A percentile compares a stretch with the other conserved stretches of the same genome.
phyloP scores from a whole-genome alignment of 1,140 invertebrate species.

The Tetragnatha versicolor region DNA sequence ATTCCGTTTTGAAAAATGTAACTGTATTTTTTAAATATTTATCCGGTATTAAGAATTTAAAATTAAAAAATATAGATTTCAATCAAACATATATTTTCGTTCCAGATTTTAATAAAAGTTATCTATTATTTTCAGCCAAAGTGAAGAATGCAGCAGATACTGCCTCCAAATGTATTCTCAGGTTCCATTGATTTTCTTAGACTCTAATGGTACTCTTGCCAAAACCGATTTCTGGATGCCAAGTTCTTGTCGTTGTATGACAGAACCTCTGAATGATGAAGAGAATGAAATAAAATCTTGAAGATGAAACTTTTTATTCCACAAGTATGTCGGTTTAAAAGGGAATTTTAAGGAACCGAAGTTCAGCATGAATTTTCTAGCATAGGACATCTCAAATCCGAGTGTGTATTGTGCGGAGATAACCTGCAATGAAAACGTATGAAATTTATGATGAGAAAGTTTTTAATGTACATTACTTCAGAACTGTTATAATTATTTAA shows the following conservation, averaged over 20 bases:
- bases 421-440: too few relatives aligned
- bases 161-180: conserved; percentile 1
- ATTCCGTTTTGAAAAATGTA: not conserved
- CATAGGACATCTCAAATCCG: too few relatives aligned
- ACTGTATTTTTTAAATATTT: not conserved
- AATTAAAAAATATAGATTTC: not conserved
- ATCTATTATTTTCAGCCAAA: not conserved
- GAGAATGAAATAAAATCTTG: too few relatives aligned
- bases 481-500: too few relatives aligned
- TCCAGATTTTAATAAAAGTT: not conserved
- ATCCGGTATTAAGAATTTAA: not conserved
- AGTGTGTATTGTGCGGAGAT: too few relatives aligned
- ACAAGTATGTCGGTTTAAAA: too few relatives aligned
- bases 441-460: too few relatives aligned
- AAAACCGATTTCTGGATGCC: conserved; percentile 16
- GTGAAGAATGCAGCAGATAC: not conserved
- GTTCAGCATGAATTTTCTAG: too few relatives aligned
- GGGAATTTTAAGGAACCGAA: too few relatives aligned
- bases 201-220: not conserved
- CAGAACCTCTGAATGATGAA: not conserved
- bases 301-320: too few relatives aligned
- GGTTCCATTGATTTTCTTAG: not conserved
- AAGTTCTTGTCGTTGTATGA: not conserved
- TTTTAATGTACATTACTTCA: too few relatives aligned
- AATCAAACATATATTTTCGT: not conserved